Percentiles rank a stretch among this genome's conserved stretches.
These are phyloP conservation scores for Drosophila macrospina DNA, from an alignment of 2,888 invertebrate species.

Conservation along the genomic window DNA sequence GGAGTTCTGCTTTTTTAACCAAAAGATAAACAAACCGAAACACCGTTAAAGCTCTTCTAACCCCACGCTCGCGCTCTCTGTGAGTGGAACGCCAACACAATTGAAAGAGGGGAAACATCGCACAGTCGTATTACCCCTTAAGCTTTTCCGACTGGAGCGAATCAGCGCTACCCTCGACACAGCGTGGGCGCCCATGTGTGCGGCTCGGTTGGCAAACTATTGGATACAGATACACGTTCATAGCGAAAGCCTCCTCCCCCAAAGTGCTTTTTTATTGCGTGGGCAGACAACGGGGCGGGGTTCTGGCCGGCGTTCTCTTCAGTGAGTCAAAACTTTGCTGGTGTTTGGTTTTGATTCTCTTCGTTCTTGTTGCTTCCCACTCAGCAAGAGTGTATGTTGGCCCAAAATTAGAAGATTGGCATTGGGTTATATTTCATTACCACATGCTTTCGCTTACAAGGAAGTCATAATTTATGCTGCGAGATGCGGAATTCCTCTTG, in stretches of 20 bases:
- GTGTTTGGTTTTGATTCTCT: background rate
- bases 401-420: constrained; percentile 27
- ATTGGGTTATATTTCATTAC: constrained; percentile 39
- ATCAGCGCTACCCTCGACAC: constrained; percentile 61
- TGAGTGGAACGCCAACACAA: constrained; percentile 54
- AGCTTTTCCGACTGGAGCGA: constrained; percentile 55
- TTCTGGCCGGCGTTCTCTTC: constrained; percentile 22
- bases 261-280: constrained; percentile 28
- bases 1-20: background rate
- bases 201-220: constrained; percentile 60
- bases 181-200: constrained; percentile 67
- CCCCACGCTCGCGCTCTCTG: background rate
- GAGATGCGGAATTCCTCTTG: constrained; percentile 10
- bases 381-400: constrained; percentile 11
- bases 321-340: constrained; percentile 25
- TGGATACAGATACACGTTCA: constrained; percentile 47
- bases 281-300: constrained; percentile 45
- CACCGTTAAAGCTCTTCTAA: constrained; percentile 10
- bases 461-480: constrained; percentile 16
- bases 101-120: constrained; percentile 23
- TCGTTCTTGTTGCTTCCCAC: constrained; percentile 23
- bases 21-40: constrained; percentile 20
- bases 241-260: background rate
- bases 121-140: constrained; percentile 16
- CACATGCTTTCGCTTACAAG: constrained; percentile 33